Evolutionary conservation across 2,797 vertebrate species (phyloP).

Genomic region (Muscicapa striata): DNA sequence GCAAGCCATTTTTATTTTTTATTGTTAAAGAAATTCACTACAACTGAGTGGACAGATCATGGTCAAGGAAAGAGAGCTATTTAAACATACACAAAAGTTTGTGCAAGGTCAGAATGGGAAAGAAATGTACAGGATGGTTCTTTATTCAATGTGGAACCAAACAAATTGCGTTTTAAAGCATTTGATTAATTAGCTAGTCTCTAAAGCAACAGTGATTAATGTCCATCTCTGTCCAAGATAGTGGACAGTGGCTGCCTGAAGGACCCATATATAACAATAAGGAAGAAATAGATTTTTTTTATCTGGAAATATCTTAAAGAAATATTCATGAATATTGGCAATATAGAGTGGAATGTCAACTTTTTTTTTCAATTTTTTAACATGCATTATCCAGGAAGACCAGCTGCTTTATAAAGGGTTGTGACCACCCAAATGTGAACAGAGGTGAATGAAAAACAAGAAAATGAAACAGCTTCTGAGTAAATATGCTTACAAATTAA

Average conservation of each 20-base stretch:
- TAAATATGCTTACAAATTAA: not conserved
- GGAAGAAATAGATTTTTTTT: not conserved
- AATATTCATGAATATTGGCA: slow-evolving; percentile 55
- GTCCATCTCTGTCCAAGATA: not conserved
- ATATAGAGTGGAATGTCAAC: not conserved
- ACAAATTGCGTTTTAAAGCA: not conserved
- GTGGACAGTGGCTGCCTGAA: not conserved
- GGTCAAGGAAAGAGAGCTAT: not conserved
- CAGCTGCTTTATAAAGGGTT: slow-evolving; percentile 7
- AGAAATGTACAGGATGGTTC: not conserved
- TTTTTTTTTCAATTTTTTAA: slow-evolving; percentile 25
- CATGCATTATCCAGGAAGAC: slow-evolving; percentile 15
- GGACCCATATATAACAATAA: not conserved
- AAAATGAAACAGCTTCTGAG: not conserved
- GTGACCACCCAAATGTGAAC: not conserved
- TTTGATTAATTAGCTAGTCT: not conserved
- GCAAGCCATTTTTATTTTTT: not conserved
- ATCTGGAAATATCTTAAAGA: slow-evolving; percentile 42
- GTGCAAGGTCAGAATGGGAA: not conserved
- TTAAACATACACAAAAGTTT: not conserved
- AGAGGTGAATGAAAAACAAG: not conserved
- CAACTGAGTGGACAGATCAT: not conserved
- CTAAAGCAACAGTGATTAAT: not conserved
- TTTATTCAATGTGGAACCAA: not conserved
- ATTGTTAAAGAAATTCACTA: not conserved